Evolutionary conservation across 2,113 vertebrate genomes (phyloP).

Genomic region (Guaruba guarouba): DNA sequence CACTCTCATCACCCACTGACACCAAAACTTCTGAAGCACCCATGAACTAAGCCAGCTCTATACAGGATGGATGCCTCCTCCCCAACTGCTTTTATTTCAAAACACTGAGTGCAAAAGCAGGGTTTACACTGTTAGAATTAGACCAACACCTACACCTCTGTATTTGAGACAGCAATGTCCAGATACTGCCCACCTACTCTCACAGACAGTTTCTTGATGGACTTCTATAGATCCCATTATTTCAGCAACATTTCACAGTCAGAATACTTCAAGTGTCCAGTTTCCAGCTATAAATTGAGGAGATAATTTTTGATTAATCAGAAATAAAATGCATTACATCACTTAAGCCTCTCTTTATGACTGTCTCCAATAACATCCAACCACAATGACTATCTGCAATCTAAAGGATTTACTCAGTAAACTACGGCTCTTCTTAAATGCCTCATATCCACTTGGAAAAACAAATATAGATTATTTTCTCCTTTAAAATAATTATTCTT

Average conservation of each 20-base stretch:
- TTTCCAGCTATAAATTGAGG: background rate
- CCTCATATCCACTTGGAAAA: background rate
- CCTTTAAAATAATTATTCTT: background rate
- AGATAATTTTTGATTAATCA: background rate
- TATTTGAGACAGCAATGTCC: background rate
- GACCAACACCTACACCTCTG: background rate
- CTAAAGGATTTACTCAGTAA: background rate
- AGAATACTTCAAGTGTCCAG: background rate
- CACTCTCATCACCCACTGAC: fast-evolving
- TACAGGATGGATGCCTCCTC: background rate
- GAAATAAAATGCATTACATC: background rate
- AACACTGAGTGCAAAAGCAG: background rate
- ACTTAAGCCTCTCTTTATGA: background rate
- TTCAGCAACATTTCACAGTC: background rate
- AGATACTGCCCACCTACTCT: background rate
- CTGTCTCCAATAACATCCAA: background rate
- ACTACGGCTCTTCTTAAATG: background rate
- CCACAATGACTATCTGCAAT: background rate
- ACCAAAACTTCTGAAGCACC: background rate
- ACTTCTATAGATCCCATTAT: background rate
- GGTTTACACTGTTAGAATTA: background rate
- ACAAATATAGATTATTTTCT: background rate
- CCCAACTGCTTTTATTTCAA: background rate
- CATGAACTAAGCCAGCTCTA: background rate
- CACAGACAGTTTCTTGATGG: background rate